Evolutionary conservation across 2,797 vertebrate genomes (phyloP).

Genomic region (Steatocranus sp.): DNA sequence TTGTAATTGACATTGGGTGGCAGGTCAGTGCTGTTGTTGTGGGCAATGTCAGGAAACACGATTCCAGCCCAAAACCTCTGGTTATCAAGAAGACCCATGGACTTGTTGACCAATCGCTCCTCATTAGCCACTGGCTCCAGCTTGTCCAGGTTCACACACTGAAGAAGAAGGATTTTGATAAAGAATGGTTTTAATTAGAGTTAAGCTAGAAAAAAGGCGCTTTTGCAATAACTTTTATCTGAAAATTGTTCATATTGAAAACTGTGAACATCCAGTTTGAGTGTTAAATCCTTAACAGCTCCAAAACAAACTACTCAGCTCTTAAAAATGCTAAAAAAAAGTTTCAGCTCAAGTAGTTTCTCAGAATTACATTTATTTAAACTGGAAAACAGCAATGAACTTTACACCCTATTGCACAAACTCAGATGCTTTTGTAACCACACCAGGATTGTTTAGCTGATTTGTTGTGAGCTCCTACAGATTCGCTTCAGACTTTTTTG

Average conservation of each 20-base stretch:
- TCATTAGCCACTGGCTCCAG: constrained; percentile 90
- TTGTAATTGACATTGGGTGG: constrained; percentile 93
- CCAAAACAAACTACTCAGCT: neutral
- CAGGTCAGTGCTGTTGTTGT: constrained; percentile 76
- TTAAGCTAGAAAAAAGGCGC: neutral
- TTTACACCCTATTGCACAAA: neutral
- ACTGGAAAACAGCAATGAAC: neutral
- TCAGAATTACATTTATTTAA: neutral
- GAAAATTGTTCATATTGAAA: neutral
- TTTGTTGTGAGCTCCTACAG: neutral
- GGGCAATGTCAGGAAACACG: constrained; percentile 84
- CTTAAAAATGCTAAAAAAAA: neutral
- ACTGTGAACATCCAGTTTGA: neutral
- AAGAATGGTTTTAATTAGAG: neutral
- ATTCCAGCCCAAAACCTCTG: constrained; percentile 97
- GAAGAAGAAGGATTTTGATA: neutral
- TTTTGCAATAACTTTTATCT: neutral
- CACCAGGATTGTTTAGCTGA: neutral
- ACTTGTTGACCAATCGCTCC: constrained; percentile 88
- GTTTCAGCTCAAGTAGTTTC: neutral
- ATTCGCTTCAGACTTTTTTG: constrained; percentile 5
- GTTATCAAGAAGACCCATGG: constrained; percentile 87
- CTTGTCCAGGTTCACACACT: constrained; percentile 98
- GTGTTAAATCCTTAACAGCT: neutral
- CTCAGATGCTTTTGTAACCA: neutral